Conservation (phyloP, 37 sponge, comb jelly and placozoan genomes). For the Crambe crambe region DNA sequence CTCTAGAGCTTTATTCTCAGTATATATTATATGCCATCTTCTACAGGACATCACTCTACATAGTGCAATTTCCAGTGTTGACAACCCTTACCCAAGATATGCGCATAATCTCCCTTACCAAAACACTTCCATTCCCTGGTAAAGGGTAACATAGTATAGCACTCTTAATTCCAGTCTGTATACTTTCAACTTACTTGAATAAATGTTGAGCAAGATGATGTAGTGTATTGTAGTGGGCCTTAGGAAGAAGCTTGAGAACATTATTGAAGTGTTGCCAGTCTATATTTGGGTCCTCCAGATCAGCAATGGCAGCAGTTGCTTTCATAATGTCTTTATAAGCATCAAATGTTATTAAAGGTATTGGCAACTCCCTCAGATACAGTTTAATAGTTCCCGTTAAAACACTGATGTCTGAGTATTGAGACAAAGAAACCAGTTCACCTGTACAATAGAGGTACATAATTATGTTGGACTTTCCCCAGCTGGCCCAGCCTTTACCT, state of each 20-base stretch:
- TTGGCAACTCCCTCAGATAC: slow-evolving; percentile 74
- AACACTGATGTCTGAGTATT: slow-evolving; percentile 47
- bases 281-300: neutral
- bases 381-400: slow-evolving; percentile 71
- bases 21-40: no score
- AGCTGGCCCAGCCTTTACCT: no score
- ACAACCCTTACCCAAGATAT: no score
- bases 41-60: no score
- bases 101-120: no score
- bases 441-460: slow-evolving; percentile 50
- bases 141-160: no score
- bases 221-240: slow-evolving; percentile 63
- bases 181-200: slow-evolving; percentile 27
- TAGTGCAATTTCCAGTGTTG: no score
- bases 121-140: no score
- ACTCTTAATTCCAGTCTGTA: no score
- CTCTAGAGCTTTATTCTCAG: no score
- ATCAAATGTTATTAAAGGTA: slow-evolving; percentile 67
- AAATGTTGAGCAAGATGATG: slow-evolving; percentile 50
- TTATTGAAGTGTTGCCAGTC: slow-evolving; percentile 27
- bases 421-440: slow-evolving; percentile 42
- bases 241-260: slow-evolving; percentile 41
- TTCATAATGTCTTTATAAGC: slow-evolving; percentile 43
- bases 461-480: no score
- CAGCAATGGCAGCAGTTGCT: slow-evolving; percentile 15